These are phyloP conservation scores for Caenorhabditis brenneri DNA, from an alignment of 1,140 invertebrate genomes.

Conservation along the genomic window DNA sequence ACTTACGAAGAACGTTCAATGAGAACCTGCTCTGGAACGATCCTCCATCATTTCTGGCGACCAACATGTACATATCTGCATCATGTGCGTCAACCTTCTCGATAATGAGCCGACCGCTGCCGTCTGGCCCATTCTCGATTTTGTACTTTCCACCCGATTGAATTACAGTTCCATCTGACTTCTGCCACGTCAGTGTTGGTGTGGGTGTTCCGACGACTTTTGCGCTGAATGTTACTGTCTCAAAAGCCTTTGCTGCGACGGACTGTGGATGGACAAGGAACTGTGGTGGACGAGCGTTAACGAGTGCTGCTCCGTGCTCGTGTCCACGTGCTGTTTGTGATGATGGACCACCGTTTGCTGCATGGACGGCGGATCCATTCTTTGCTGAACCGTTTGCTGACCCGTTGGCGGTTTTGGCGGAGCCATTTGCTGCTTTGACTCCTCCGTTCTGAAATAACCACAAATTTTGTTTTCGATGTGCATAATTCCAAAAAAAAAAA, in stretches of 20 bases:
- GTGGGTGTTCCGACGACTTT: slow-evolving; percentile 60
- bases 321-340: not conserved
- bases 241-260: slow-evolving; percentile 61
- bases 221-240: slow-evolving; percentile 61
- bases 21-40: slow-evolving; percentile 54
- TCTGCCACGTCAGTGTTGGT: slow-evolving; percentile 58
- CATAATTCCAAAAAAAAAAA: too few relatives aligned
- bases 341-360: slow-evolving; percentile 34
- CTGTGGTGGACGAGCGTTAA: slow-evolving; percentile 67
- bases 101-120: slow-evolving; percentile 58
- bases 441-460: slow-evolving; percentile 28
- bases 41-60: slow-evolving; percentile 62
- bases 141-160: slow-evolving; percentile 57
- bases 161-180: slow-evolving; percentile 56
- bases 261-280: slow-evolving; percentile 64
- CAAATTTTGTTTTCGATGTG: too few relatives aligned
- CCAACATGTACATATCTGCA: slow-evolving; percentile 57
- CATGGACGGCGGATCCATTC: slow-evolving; percentile 29
- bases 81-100: slow-evolving; percentile 55
- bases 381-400: slow-evolving; percentile 47
- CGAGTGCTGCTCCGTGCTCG: slow-evolving; percentile 54
- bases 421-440: slow-evolving; percentile 32
- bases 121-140: slow-evolving; percentile 52
- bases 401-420: slow-evolving; percentile 44
- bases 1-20: slow-evolving; percentile 57